Evolutionary conservation across 2,888 invertebrate genomes (phyloP), one percentile per base, ranked within the genome.

Genomic region (Microctonus hyperodae): DNA sequence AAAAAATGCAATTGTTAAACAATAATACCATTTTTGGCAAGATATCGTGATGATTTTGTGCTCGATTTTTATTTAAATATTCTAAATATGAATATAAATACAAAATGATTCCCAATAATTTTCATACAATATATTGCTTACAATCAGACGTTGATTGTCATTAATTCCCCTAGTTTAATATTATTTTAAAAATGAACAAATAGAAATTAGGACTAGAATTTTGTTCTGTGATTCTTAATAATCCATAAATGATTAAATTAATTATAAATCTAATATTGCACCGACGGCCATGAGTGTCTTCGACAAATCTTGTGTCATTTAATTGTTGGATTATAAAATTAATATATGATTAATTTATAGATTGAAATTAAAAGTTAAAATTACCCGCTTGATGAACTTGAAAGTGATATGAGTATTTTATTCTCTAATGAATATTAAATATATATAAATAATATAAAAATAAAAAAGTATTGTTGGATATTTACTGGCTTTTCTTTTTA

Each of bases 311-410:
- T 44, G 31, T 5, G 23, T 33, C 20, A 40, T 65, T 62, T 56
- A 35, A 60, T 62, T n/a, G n/a, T n/a, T n/a, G 1, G n/a, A 40
- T 40, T 40, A n/a, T 5, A 2, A 58, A 25, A 50, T 40, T 40
- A 55, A 23, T n/a, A 40, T 22, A 50, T 56, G 20, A 60, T 44
- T 53, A 23, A 50, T 33, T 25, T 25, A 64, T 28, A n/a, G 1
- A n/a, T 40, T 35, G 62, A 50, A 69, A 55, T n/a, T 11, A 16
- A 33, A 60, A 66, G 25, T 51, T 62, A 65, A 57, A 60, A 51
- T 56, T 69, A 79, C 78, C 78, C 78, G 78, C 72, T 72, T 64
- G 61, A 65, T 68, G 78, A 79, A 78, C 79, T 78, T 70, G 68
- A 69, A 64, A 48, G 13, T 9, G 23, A 35, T 23, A 31, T 58